phyloP scores from a whole-genome alignment of 1,140 invertebrate species.

The Phthorimaea operculella region DNA sequence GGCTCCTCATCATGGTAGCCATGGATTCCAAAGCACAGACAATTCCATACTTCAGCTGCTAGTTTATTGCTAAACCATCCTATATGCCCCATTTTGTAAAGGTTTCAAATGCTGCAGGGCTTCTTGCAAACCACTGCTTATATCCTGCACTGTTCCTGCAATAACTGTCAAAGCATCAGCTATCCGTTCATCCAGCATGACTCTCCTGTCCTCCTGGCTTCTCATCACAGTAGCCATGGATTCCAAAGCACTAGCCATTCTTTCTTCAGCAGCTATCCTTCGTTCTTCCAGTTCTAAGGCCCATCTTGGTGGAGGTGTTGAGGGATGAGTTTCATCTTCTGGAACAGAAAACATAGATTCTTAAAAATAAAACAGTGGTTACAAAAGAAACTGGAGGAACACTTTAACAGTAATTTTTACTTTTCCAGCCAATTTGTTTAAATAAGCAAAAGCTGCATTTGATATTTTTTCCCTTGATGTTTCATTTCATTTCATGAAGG shows the following conservation, averaged over 20 bases:
- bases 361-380: too few species aligned
- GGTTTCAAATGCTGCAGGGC: conserved; percentile 32
- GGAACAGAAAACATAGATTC: too few species aligned
- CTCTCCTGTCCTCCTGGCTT: conserved; percentile 38
- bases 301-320: conserved; percentile 50
- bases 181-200: conserved; percentile 37
- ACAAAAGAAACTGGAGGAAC: too few species aligned
- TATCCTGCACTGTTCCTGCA: conserved; percentile 46
- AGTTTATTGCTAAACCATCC: too few species aligned
- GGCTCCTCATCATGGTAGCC: conserved; percentile 33
- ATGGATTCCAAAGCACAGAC: conserved; percentile 30
- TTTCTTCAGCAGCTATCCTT: conserved; percentile 46
- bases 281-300: conserved; percentile 52
- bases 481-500: too few species aligned
- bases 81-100: too few species aligned
- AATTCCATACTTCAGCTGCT: too few species aligned
- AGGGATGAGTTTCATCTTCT: conserved; percentile 23
- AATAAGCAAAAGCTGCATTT: too few species aligned
- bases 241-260: conserved; percentile 45
- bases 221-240: conserved; percentile 41
- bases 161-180: conserved; percentile 41
- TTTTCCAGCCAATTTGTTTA: too few species aligned
- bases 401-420: too few species aligned
- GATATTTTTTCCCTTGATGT: too few species aligned
- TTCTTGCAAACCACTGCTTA: conserved; percentile 42